Evolutionary conservation across 1,140 invertebrate species (phyloP), one percentile per base, ranked within the genome.

Genomic region (Lordiphosa mommai): DNA sequence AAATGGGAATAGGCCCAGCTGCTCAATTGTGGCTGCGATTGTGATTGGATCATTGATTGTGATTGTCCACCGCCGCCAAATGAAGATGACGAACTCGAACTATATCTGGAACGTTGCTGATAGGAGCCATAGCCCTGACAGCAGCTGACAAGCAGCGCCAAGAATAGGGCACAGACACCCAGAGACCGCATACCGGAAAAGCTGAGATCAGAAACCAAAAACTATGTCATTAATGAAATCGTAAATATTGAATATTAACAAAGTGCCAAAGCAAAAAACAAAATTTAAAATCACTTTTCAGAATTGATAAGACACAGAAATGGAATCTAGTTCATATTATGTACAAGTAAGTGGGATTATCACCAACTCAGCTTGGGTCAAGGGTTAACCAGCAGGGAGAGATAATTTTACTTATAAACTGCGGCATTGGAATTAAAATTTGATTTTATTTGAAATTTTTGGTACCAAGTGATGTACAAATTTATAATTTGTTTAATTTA

Each of bases 271-370:
- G 38, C 32, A 32, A 29, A 30, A 50, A 55, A 44, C 41, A 13
- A 37, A 48, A 48, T 36, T 46, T 16, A 14, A 9, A 12, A 36
- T 34, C 7, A n/a, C 4, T 14, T 13, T 32, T 66, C 16, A 34
- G 46, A 13, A 6, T 27, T 27, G 23, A 27, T 27, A 41, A 33
- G 41, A 7, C 48, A 37, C 16, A 50, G 41, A 49, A 61, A 50
- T 56, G 6, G 32, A 82, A 84, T 84, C 72, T 82, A 84, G 72
- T 72, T 61, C 71, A 80, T n/a, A n/a, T n/a, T n/a, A n/a, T n/a
- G 71, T 36, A 36, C 49, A 43, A 23, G 55, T 37, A 36, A 32
- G 30, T 13, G 20, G 48, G 40, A 68, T 76, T 84, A 82, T 82
- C 76, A 55, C n/a, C 27, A 36, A 51, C 49, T 46, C n/a, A 36